phyloP scores from a whole-genome alignment of 2,797 vertebrate species.

The Peromyscus nudipes region DNA sequence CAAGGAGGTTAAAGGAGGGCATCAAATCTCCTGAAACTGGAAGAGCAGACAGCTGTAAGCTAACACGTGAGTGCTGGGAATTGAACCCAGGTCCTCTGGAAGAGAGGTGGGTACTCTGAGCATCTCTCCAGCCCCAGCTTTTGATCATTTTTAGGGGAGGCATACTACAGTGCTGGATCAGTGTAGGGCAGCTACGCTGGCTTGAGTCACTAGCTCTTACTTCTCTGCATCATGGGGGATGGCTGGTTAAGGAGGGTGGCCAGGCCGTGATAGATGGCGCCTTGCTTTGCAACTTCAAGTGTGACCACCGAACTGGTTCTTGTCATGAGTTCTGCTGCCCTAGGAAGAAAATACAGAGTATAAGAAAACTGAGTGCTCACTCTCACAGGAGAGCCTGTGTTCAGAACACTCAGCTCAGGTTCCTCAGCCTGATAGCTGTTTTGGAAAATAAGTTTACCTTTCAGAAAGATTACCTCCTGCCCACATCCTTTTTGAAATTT shows the following conservation, averaged over 20 bases:
- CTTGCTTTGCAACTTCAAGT: conserved; percentile 98
- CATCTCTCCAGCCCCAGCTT: neutral
- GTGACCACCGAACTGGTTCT: conserved; percentile 98
- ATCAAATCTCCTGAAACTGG: neutral
- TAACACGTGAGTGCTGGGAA: neutral
- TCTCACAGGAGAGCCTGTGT: too few species aligned
- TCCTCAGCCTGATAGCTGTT: neutral
- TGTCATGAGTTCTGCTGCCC: conserved; percentile 99
- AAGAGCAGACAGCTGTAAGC: neutral
- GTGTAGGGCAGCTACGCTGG: too few species aligned
- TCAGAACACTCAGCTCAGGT: accelerated
- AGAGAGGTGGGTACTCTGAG: neutral
- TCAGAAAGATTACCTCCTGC: neutral
- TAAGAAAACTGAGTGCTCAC: neutral
- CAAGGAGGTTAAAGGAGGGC: neutral
- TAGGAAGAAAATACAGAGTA: conserved; percentile 83
- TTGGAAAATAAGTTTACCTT: neutral
- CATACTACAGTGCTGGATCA: accelerated
- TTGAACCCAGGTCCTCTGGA: neutral
- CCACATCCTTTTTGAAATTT: neutral
- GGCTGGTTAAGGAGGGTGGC: conserved; percentile 98
- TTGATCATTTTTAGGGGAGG: neutral
- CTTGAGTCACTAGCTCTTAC: conserved; percentile 86
- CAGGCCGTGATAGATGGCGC: conserved; percentile 98
- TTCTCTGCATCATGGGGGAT: conserved; percentile 97